Percentiles rank a stretch among this genome's conserved stretches.
These are phyloP conservation scores for Astropecten irregularis DNA, from an alignment of 53 echinoderm and acorn worm genomes.

Conservation along the genomic window DNA sequence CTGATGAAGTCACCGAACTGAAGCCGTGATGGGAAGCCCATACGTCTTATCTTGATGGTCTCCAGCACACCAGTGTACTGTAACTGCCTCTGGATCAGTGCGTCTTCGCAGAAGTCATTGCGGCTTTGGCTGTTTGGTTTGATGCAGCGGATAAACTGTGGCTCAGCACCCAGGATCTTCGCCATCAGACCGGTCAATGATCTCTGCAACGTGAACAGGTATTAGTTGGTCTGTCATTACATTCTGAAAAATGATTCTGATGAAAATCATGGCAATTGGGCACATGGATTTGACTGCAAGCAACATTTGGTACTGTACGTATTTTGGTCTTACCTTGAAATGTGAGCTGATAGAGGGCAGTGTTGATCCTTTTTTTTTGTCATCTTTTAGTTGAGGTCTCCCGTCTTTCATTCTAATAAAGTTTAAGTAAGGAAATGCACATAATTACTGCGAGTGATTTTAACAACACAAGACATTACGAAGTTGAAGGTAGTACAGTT, in stretches of 20 bases:
- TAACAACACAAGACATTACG: too few species aligned
- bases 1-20: conserved; percentile 79
- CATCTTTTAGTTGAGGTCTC: background rate
- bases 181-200: conserved; percentile 92
- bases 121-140: conserved; percentile 82
- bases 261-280: too few species aligned
- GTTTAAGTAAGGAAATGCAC: too few species aligned
- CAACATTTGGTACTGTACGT: too few species aligned
- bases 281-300: too few species aligned
- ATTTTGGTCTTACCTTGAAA: conserved; percentile 31
- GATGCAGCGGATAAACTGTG: conserved; percentile 94
- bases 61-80: conserved; percentile 93
- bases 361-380: conserved; percentile 19
- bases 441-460: too few species aligned
- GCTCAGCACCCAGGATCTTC: conserved; percentile 85
- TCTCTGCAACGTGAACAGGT: conserved; percentile 47
- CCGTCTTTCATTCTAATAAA: conserved; percentile 41
- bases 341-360: conserved; percentile 25
- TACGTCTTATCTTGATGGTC: conserved; percentile 84
- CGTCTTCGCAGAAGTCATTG: conserved; percentile 72
- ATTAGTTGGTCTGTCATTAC: too few species aligned
- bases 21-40: conserved; percentile 79
- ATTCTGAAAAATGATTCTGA: too few species aligned
- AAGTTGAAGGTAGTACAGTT: too few species aligned
- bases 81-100: conserved; percentile 77